phyloP scores from a whole-genome alignment of 2,797 vertebrate species.

The Schizopygopsis pylzovi region DNA sequence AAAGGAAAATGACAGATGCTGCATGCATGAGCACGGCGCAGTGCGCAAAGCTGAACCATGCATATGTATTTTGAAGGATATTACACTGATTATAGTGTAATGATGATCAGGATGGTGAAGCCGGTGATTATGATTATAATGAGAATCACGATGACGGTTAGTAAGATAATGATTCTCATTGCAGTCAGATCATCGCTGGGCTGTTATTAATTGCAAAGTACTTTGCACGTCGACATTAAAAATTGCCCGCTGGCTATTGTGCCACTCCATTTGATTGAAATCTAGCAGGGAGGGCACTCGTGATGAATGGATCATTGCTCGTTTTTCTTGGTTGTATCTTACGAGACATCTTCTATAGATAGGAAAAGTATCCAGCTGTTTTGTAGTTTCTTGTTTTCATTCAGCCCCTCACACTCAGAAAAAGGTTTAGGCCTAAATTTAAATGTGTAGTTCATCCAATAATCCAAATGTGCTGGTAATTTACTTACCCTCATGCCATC shows the following conservation, averaged over 20 bases:
- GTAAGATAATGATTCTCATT: slow-evolving; percentile 52
- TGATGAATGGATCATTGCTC: slow-evolving; percentile 5
- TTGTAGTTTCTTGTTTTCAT: not conserved
- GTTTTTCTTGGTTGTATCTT: slow-evolving; percentile 1
- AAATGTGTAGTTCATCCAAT: not conserved
- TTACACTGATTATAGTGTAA: slow-evolving; percentile 53
- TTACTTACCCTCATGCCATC: not conserved
- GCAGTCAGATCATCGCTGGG: slow-evolving; percentile 44
- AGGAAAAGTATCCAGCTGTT: not conserved
- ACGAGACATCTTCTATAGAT: not conserved
- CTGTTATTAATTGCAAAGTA: slow-evolving; percentile 56
- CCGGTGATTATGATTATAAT: slow-evolving; percentile 71
- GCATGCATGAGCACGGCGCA: slow-evolving; percentile 32
- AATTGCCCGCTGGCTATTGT: slow-evolving; percentile 32
- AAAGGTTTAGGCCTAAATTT: not conserved
- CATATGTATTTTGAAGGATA: slow-evolving; percentile 46
- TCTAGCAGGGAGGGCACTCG: slow-evolving; percentile 15
- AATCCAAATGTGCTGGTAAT: not conserved
- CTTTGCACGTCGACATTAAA: slow-evolving; percentile 45
- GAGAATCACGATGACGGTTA: slow-evolving; percentile 72
- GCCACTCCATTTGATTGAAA: slow-evolving; percentile 43
- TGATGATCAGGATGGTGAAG: slow-evolving; percentile 70
- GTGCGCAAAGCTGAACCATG: slow-evolving; percentile 5
- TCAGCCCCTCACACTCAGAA: not conserved
- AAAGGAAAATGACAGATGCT: slow-evolving; percentile 24